phyloP scores from a whole-genome alignment of 2,113 vertebrate genomes.

The Gracilinanus agilis region DNA sequence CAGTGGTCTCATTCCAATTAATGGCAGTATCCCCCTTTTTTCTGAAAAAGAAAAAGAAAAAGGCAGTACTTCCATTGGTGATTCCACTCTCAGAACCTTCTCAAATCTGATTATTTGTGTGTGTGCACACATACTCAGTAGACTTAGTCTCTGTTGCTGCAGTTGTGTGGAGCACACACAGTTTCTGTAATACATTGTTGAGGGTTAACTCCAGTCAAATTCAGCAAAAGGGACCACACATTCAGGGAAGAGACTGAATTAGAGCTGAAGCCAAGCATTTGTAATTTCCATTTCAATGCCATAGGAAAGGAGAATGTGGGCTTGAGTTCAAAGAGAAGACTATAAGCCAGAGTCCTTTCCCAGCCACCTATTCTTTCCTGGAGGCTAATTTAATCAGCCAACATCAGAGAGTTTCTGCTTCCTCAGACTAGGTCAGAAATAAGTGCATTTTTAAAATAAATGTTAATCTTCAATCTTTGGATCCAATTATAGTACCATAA shows the following conservation, averaged over 20 bases:
- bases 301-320: not conserved
- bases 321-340: not conserved
- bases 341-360: not conserved
- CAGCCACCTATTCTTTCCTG: not conserved
- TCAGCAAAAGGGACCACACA: not conserved
- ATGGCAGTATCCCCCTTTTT: slow-evolving; percentile 5
- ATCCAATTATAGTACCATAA: not conserved
- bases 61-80: not conserved
- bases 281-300: not conserved
- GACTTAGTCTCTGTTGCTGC: not conserved
- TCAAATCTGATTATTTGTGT: not conserved
- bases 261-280: not conserved
- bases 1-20: slow-evolving; percentile 21
- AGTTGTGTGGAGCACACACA: not conserved
- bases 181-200: not conserved
- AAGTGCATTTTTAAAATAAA: not conserved
- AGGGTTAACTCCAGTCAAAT: not conserved
- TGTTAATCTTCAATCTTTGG: not conserved
- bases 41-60: slow-evolving; percentile 43
- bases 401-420: not conserved
- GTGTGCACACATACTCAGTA: not conserved
- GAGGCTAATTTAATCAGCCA: not conserved
- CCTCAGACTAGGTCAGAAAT: not conserved
- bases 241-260: not conserved
- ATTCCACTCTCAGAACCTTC: not conserved